Percentiles rank a stretch among this genome's conserved stretches.
Evolutionary conservation across 2,113 vertebrate species (phyloP).

Genomic region (Pipra filicauda): DNA sequence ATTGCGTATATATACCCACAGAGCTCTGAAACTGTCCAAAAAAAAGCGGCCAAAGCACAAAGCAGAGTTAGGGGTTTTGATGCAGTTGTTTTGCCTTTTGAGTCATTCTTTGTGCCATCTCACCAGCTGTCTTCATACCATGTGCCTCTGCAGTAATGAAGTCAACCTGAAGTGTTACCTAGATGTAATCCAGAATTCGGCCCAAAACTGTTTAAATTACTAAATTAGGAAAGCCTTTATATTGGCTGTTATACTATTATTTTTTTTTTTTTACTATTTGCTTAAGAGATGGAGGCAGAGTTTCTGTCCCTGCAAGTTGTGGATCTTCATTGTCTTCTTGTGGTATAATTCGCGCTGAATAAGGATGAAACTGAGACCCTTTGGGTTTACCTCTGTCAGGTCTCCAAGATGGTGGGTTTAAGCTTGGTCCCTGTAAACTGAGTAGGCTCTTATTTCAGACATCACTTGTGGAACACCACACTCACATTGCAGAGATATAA

Average conservation of each 20-base stretch:
- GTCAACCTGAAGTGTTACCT: not conserved
- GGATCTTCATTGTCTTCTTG: not conserved
- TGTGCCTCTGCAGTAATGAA: not conserved
- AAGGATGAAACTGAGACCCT: not conserved
- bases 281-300: not conserved
- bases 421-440: not conserved
- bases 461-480: not conserved
- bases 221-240: not conserved
- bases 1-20: not conserved
- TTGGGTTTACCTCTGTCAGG: not conserved
- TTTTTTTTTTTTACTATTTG: not conserved
- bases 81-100: not conserved
- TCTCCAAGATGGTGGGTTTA: not conserved
- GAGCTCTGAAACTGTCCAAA: not conserved
- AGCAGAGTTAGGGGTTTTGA: not conserved
- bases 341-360: not conserved
- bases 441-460: not conserved
- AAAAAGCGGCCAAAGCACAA: not conserved
- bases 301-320: not conserved
- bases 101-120: not conserved
- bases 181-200: not conserved
- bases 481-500: not conserved
- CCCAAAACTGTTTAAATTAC: not conserved
- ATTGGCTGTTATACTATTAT: not conserved
- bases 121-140: not conserved